These are phyloP conservation scores for Mionectes olivaceus DNA, from an alignment of 2,797 vertebrate genomes.

Conservation along the genomic window DNA sequence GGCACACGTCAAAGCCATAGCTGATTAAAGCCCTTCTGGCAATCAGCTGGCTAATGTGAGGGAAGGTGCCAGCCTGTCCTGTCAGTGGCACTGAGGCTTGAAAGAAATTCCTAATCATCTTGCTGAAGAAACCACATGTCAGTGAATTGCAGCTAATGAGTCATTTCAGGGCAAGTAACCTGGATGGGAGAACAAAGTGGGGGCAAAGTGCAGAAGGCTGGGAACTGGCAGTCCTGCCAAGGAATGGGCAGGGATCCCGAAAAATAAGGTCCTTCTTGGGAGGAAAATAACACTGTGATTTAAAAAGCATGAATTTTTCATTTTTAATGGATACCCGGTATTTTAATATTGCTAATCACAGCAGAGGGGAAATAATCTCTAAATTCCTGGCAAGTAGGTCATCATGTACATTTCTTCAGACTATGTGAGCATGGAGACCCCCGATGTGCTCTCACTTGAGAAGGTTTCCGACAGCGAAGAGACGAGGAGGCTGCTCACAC, in stretches of 20 bases:
- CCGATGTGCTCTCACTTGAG: not conserved
- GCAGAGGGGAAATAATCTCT: not conserved
- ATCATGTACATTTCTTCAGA: not conserved
- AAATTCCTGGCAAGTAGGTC: not conserved
- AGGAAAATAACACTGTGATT: not conserved
- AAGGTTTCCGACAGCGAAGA: not conserved
- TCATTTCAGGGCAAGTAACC: not conserved
- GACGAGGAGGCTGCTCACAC: not conserved
- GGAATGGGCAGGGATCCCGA: not conserved
- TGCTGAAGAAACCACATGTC: not conserved
- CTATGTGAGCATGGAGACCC: not conserved
- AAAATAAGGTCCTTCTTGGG: not conserved
- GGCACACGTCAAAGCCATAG: not conserved
- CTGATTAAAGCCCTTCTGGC: constrained; percentile 19
- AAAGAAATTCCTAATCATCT: constrained; percentile 29
- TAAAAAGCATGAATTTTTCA: not conserved
- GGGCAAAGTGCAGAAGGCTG: not conserved
- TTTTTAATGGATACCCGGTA: not conserved
- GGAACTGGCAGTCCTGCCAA: not conserved
- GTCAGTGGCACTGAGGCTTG: not conserved
- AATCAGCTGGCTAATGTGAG: not conserved
- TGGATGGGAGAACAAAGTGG: not conserved
- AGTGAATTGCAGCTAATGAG: constrained; percentile 1
- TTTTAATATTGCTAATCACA: not conserved
- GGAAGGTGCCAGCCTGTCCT: constrained; percentile 37